Conservation (phyloP, 2,888 invertebrate species). For the Tetramorium bicarinatum region DNA sequence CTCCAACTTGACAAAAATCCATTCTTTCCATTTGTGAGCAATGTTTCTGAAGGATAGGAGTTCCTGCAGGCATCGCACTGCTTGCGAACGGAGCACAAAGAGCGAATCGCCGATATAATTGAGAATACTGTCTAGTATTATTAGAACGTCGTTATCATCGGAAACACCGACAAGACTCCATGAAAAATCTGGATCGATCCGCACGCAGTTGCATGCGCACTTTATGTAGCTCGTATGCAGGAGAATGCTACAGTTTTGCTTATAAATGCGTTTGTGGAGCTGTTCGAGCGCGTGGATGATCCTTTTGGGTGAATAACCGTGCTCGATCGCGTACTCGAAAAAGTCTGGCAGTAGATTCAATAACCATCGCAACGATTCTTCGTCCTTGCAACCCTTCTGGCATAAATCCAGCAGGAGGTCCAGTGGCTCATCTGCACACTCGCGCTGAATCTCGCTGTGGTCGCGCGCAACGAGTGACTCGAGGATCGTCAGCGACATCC, state of each 20-base stretch:
- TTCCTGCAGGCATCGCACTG: slow-evolving; percentile 83
- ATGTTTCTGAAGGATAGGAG: slow-evolving; percentile 80
- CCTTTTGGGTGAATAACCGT: slow-evolving; percentile 30
- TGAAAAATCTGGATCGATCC: slow-evolving; percentile 78
- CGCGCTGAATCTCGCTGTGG: slow-evolving; percentile 55
- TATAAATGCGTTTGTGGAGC: slow-evolving; percentile 14
- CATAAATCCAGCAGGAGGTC: slow-evolving; percentile 81
- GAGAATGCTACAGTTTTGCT: slow-evolving; percentile 83
- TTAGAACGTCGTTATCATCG: not conserved
- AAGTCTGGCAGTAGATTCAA: slow-evolving; percentile 82
- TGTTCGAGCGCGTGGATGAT: slow-evolving; percentile 48
- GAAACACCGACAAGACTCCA: not conserved
- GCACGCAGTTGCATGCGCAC: slow-evolving; percentile 84
- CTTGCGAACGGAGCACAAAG: slow-evolving; percentile 85
- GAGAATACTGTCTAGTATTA: slow-evolving; percentile 66
- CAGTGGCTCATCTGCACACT: slow-evolving; percentile 74
- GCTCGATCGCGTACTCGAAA: slow-evolving; percentile 62
- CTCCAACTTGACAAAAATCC: slow-evolving; percentile 83
- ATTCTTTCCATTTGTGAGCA: slow-evolving; percentile 76
- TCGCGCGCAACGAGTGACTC: slow-evolving; percentile 77
- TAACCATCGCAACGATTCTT: slow-evolving; percentile 81
- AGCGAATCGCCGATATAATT: slow-evolving; percentile 84
- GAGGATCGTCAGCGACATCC: slow-evolving; percentile 82
- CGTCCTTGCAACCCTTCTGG: slow-evolving; percentile 79
- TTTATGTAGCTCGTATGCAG: slow-evolving; percentile 84